Conservation (phyloP, 1,140 invertebrate genomes). For the Polypedilum pembai region DNA sequence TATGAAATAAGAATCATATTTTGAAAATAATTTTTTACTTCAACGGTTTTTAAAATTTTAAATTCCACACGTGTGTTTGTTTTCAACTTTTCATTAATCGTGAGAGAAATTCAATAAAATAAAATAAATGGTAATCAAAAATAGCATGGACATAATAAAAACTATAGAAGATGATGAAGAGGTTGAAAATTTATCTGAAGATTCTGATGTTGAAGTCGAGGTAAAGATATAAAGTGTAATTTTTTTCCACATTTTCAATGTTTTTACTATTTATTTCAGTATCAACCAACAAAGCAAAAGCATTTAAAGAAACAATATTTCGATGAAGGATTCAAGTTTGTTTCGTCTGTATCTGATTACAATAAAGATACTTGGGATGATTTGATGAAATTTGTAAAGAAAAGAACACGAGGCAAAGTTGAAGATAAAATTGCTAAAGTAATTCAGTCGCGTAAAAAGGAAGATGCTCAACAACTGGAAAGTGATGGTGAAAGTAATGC, state of each 20-base stretch:
- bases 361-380: slow-evolving; percentile 80
- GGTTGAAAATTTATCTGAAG: slow-evolving; percentile 67
- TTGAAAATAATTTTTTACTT: too few species aligned
- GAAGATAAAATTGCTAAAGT: slow-evolving; percentile 66
- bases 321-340: slow-evolving; percentile 66
- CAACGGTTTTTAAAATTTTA: too few species aligned
- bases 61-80: too few species aligned
- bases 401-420: slow-evolving; percentile 68
- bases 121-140: background rate
- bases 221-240: slow-evolving; percentile 46
- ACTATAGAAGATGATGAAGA: slow-evolving; percentile 74
- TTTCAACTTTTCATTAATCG: too few species aligned
- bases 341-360: slow-evolving; percentile 62
- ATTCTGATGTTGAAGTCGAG: slow-evolving; percentile 73
- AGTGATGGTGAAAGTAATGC: slow-evolving; percentile 32
- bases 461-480: slow-evolving; percentile 44
- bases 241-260: slow-evolving; percentile 30
- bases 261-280: slow-evolving; percentile 47
- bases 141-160: slow-evolving; percentile 43
- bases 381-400: slow-evolving; percentile 70
- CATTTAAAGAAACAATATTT: slow-evolving; percentile 64
- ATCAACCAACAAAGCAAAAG: slow-evolving; percentile 69
- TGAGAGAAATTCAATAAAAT: too few species aligned
- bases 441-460: slow-evolving; percentile 47
- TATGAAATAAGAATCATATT: too few species aligned